Evolutionary conservation across 2,113 vertebrate genomes (phyloP), one percentile per base, ranked within the genome.

Genomic region (Mesocricetus auratus): DNA sequence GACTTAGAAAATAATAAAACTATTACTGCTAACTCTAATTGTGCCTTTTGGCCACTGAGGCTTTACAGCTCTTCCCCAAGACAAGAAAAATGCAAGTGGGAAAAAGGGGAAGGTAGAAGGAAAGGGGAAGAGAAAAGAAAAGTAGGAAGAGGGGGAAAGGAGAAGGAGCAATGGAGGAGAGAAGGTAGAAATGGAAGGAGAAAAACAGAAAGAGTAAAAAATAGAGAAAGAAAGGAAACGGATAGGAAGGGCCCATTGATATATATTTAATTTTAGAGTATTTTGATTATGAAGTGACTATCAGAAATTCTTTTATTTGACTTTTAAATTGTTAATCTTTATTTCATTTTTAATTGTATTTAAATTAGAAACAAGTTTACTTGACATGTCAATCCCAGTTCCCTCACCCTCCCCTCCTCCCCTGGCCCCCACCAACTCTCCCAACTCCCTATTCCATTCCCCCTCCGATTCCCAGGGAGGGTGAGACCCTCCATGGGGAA

Each of bases 241-340:
- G 0, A 47, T 50, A 50, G 26, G 39, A 92, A 60, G 31, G 93
- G 33, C 82, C 39, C 62, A 19, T 3, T 69, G 26, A 11, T 50
- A n/a, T 56, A 8, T 19, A 33, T 53, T 91, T 89, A 50, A 89
- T 64, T 89, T 86, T 64, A 53, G 9, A 12, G 10, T 62, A 77
- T 69, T 92, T 96, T 71, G 15, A 89, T 82, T 91, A 78, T 22
- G 66, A 83, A 91, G 36, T 68, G 77, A 74, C 74, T 53, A 3
- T 56, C 6, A 17, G 47, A 16, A 71, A 75, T n/a, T 42, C 53
- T 45, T 64, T n/a, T n/a, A n/a, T n/a, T n/a, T n/a, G n/a, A n/a
- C n/a, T n/a, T n/a, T n/a, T n/a, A n/a, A n/a, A n/a, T n/a, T n/a
- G n/a, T n/a, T n/a, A n/a, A n/a, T n/a, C n/a, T n/a, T n/a, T n/a